A percentile compares a stretch with the other conserved stretches of the same genome.
These are phyloP conservation scores for Triops longicaudatus DNA, from an alignment of 1,140 invertebrate genomes.

Conservation along the genomic window DNA sequence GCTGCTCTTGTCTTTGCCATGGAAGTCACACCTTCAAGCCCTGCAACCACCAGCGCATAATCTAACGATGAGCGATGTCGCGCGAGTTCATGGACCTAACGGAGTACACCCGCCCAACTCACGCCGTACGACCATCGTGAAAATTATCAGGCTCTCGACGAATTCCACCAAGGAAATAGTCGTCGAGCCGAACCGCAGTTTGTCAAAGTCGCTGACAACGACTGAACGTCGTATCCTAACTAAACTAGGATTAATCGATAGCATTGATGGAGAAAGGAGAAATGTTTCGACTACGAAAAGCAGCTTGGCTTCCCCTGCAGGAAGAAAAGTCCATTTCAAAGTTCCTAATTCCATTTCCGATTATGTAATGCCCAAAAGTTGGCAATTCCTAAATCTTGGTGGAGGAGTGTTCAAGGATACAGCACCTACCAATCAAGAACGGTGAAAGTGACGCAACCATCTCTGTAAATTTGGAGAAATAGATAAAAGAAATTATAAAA, in stretches of 20 bases:
- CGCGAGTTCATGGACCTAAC: background rate
- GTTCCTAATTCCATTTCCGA: background rate
- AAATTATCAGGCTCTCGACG: background rate
- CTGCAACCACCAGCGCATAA: background rate
- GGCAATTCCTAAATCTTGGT: conserved; percentile 11
- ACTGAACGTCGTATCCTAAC: background rate
- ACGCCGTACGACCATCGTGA: background rate
- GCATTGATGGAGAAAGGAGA: background rate
- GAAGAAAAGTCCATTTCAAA: background rate
- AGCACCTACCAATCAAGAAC: background rate
- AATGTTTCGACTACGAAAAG: background rate
- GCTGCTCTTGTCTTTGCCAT: background rate
- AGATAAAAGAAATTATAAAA: background rate
- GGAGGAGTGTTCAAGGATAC: background rate
- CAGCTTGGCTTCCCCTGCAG: background rate
- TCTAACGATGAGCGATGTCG: background rate
- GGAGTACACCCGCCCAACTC: background rate
- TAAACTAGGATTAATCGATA: background rate
- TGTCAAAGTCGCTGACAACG: background rate
- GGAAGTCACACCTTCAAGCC: background rate
- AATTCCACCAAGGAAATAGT: background rate
- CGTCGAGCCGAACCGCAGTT: background rate
- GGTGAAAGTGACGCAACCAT: background rate
- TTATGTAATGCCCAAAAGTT: background rate
- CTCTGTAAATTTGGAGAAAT: background rate